Evolutionary conservation across 2,888 invertebrate species (phyloP).

Genomic region (Steromphala cineraria): DNA sequence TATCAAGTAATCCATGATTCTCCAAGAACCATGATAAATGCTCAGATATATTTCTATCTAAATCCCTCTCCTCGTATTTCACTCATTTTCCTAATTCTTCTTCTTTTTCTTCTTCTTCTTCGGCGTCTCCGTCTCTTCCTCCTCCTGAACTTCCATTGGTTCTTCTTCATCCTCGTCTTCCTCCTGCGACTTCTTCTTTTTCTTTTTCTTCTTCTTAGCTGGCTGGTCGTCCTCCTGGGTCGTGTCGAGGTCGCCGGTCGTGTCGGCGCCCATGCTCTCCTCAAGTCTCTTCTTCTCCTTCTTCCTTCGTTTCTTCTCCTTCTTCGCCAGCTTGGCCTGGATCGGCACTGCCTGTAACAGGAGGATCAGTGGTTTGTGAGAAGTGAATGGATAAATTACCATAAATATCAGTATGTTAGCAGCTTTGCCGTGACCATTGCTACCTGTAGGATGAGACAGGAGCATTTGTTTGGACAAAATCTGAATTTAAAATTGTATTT

Average conservation of each 20-base stretch:
- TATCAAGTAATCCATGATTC: too few species aligned
- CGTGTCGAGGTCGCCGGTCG: slow-evolving; percentile 40
- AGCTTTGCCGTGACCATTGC: too few species aligned
- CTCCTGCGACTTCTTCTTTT: slow-evolving; percentile 49
- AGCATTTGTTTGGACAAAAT: too few species aligned
- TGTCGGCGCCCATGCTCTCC: slow-evolving; percentile 37
- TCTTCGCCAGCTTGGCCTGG: slow-evolving; percentile 52
- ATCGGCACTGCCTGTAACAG: slow-evolving; percentile 57
- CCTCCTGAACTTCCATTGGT: slow-evolving; percentile 23
- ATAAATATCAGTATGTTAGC: too few species aligned
- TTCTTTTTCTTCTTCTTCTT: slow-evolving; percentile 32
- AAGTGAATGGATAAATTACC: too few species aligned
- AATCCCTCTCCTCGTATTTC: neutral
- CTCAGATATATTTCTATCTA: neutral
- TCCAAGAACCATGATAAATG: too few species aligned
- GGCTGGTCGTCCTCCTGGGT: slow-evolving; percentile 42
- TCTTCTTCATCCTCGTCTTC: slow-evolving; percentile 57
- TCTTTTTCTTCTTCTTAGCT: slow-evolving; percentile 46
- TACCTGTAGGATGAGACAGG: too few species aligned
- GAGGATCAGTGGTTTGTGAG: neutral
- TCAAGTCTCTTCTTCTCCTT: slow-evolving; percentile 9
- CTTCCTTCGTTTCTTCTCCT: slow-evolving; percentile 43
- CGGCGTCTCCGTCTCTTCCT: slow-evolving; percentile 35
- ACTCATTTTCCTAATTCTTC: slow-evolving; percentile 16
- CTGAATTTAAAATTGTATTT: too few species aligned